Evolutionary conservation across 2,797 vertebrate genomes (phyloP).

Genomic region (Anguilla pacifica): DNA sequence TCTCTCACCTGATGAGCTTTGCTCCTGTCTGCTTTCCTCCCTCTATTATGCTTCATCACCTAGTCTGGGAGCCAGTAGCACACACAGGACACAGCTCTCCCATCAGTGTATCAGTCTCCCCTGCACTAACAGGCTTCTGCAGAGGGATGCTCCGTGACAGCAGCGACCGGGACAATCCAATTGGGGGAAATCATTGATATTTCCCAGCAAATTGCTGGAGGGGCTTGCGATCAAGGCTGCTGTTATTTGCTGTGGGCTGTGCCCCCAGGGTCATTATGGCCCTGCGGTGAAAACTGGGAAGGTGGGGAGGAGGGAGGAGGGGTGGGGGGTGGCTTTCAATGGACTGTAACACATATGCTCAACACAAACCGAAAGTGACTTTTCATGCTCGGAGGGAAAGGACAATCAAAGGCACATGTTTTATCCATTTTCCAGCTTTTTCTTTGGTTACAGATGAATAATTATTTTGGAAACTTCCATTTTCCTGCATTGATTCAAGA

Average conservation of each 20-base stretch:
- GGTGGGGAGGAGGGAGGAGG: no score
- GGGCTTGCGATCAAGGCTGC: conserved; percentile 52
- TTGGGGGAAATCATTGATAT: conserved; percentile 33
- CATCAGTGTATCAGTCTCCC: conserved; percentile 45
- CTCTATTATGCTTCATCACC: conserved; percentile 48
- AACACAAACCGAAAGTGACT: not conserved
- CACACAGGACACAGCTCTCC: conserved; percentile 50
- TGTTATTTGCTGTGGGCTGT: conserved; percentile 47
- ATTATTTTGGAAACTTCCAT: not conserved
- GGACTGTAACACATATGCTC: conserved; percentile 34
- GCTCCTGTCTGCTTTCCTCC: conserved; percentile 54
- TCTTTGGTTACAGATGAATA: not conserved
- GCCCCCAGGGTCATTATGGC: conserved; percentile 46
- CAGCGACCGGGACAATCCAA: conserved; percentile 11
- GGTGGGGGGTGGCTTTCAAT: conserved; percentile 58
- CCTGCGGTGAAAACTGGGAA: not conserved
- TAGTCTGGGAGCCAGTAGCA: conserved; percentile 67
- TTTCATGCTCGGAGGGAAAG: not conserved
- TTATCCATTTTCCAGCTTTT: not conserved
- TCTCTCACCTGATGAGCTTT: conserved; percentile 64
- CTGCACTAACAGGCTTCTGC: conserved; percentile 6
- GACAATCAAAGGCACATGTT: not conserved
- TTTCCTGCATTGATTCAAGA: not conserved
- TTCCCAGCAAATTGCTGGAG: conserved; percentile 41
- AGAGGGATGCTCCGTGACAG: not conserved